Evolutionary conservation across 1,140 invertebrate genomes (phyloP), one percentile per base, ranked within the genome.

Genomic region (Rhopalosiphum padi): DNA sequence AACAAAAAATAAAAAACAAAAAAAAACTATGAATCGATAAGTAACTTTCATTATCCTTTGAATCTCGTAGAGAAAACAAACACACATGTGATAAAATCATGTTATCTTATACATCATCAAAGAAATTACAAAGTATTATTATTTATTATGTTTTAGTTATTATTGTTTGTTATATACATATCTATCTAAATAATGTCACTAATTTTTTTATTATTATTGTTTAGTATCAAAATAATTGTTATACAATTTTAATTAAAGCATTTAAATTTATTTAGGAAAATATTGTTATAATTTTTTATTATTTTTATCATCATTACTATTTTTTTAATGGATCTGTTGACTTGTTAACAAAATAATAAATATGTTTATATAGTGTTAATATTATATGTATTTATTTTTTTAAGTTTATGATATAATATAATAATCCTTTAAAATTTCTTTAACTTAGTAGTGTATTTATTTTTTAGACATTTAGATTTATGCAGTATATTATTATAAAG

Each of bases 61-160:
- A 93, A 53, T 93, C 48, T 86, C 91, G 48, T 85, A 41, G 35
- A 82, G 82, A 37, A 83, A 93, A 93, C 51, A 93, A 93, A 90
- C 30, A 51, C 25, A 22, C 18, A 55, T 93, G 77, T 93, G 91
- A 93, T 93, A 93, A 85, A 23, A 41, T 53, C 82, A 86, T 93
- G 22, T 93, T n/a, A 68, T n/a, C 37, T 30, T 8, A 23, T 85
- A 83, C 9, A 85, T 85, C 46, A 85, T 93, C 48, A 41, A 86
- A 86, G 91, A 41, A 93, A 93, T 85, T 85, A 51, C 91, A 51
- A 93, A 93, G 91, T 93, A 93, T 93, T 93, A 93, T 93, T 93
- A 85, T 93, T 83, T 92, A 85, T 93, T 93, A 93, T 85, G 68
- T 51, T 86, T 86, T 85, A 85, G 85, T 60, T 83, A 85, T 93